Base-by-base conservation (phyloP, 2,113 vertebrate genomes). In the Leptosomus discolor region DNA sequence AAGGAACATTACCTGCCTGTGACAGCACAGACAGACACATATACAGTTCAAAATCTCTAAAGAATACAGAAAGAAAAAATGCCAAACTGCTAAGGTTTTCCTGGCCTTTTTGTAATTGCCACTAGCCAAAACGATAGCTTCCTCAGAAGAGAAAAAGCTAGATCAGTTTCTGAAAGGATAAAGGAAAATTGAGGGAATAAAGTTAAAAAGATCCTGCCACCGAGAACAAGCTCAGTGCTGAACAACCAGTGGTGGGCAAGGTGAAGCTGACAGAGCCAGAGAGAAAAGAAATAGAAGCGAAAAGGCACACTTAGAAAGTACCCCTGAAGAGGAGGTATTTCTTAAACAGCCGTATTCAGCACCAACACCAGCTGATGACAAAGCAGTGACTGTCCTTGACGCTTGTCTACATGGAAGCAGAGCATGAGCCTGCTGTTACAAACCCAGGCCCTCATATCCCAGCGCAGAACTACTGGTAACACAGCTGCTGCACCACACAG, bases 1-100 rank as follows among this genome's bases (percentile, higher is more conserved):
- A 82, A 94, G 76, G 77, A 69, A 76, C 92, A 95, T 79, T 45
- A 91, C 70, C 86, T 85, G 61, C 60, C 73, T 79, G 73, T 61
- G 89, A 91, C 68, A 91, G 93, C 58, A 85, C 8, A 83, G 73
- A 63, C n/a, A 86, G 80, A 29, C 78, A 73, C 2, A 3, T 19
- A 63, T 23, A 54, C 29, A 46, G 65, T 79, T 73, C 30, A 61
- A 61, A 81, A 81, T 41, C 80, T 57, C 61, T 43, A 7, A 71
- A 76, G 50, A 92, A 23, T 14, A 79, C 11, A 57, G 54, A 64
- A 56, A n/a, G 23, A 51, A 76, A 91, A 74, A 50, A 24, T 3
- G 22, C 48, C 24, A 24, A 94, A 64, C 39, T 61, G 26, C 48
- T 68, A 23, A 68, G 60, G 65, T 85, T 92, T 81, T 50, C 65